These are phyloP conservation scores for Eupristina koningsbergeri DNA, from an alignment of 1,140 invertebrate genomes.

Conservation along the genomic window DNA sequence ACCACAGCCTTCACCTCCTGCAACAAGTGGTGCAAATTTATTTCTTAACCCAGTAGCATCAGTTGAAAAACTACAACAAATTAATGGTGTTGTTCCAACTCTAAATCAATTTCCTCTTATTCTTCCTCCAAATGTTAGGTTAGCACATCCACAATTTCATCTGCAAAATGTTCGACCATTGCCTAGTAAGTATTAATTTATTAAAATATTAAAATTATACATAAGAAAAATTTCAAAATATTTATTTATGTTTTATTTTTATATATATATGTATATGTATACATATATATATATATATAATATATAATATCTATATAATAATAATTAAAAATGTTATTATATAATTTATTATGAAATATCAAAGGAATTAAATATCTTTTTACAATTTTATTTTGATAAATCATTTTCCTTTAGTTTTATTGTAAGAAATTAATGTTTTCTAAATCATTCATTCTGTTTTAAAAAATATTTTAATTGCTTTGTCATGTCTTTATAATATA, in stretches of 20 bases:
- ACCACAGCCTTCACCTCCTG: slow-evolving; percentile 61
- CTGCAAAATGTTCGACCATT: slow-evolving; percentile 66
- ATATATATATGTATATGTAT: not conserved
- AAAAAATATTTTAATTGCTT: no score
- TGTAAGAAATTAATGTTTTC: no score
- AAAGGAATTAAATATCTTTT: no score
- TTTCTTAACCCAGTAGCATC: slow-evolving; percentile 58
- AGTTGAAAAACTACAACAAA: slow-evolving; percentile 58
- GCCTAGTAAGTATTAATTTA: slow-evolving; percentile 58
- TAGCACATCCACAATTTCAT: slow-evolving; percentile 64
- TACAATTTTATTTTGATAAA: no score
- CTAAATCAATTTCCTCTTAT: slow-evolving; percentile 68
- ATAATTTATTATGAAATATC: no score
- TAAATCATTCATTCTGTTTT: no score
- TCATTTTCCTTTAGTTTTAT: no score
- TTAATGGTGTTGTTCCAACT: slow-evolving; percentile 61
- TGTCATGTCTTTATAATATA: no score
- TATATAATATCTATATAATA: no score
- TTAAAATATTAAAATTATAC: not conserved
- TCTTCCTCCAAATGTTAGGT: slow-evolving; percentile 63
- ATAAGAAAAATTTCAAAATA: not conserved
- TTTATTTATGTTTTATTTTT: not conserved
- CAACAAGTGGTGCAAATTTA: slow-evolving; percentile 56
- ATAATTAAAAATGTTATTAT: no score
- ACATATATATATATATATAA: no score